These are phyloP conservation scores for Adoxophyes honmai DNA, from an alignment of 1,140 invertebrate species.

Conservation along the genomic window DNA sequence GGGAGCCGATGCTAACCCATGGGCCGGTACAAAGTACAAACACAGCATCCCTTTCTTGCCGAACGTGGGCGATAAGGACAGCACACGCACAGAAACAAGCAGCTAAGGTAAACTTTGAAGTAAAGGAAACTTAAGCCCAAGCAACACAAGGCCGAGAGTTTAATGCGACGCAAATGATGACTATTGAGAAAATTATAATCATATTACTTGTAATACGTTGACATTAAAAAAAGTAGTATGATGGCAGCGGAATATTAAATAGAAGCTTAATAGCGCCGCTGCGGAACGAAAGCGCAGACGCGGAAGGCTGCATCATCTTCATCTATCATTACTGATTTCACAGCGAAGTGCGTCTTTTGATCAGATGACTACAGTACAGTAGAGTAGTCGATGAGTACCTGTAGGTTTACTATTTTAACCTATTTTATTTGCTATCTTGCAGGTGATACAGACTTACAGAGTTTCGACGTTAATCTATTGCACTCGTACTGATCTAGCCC, in stretches of 20 bases:
- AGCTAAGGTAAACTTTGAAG: conserved; percentile 24
- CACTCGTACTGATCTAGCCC: no score
- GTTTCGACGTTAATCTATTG: no score
- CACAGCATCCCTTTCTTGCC: conserved; percentile 15
- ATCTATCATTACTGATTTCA: conserved; percentile 9
- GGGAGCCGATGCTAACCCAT: conserved; percentile 44
- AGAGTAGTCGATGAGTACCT: no score
- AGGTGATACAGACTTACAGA: no score
- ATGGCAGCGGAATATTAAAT: conserved; percentile 53
- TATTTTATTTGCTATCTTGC: no score
- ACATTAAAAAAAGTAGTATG: conserved; percentile 59
- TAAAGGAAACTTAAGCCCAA: conserved; percentile 34
- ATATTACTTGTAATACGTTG: conserved; percentile 53
- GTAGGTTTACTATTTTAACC: no score
- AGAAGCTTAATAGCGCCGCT: conserved; percentile 22
- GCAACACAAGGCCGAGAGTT: no score
- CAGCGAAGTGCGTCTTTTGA: conserved; percentile 3
- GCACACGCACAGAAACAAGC: no score
- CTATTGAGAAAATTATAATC: conserved; percentile 59
- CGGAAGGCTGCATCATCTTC: not conserved
- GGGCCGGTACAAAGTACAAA: conserved; percentile 24
- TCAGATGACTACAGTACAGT: not conserved
- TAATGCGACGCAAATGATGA: no score
- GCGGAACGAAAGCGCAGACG: not conserved
- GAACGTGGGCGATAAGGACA: no score